Evolutionary conservation across 1,140 invertebrate species (phyloP).

Genomic region (Drosophila takahashii): DNA sequence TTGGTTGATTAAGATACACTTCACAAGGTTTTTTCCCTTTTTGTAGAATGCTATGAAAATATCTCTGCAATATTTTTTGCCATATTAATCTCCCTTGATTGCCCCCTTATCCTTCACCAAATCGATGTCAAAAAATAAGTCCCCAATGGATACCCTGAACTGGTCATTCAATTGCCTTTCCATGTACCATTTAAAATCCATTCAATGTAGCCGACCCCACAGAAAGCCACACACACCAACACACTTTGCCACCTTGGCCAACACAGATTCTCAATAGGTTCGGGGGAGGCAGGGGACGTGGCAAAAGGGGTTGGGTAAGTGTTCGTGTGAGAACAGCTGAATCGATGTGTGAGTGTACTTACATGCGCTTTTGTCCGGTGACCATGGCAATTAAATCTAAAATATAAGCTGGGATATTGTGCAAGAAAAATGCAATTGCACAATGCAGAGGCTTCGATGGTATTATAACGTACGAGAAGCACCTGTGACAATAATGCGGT

Average conservation of each 20-base stretch:
- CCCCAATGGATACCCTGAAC: constrained; percentile 12
- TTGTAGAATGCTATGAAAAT: no score
- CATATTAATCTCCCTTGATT: neutral
- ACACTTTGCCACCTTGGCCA: constrained; percentile 43
- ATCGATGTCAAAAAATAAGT: neutral
- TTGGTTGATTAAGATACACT: no score
- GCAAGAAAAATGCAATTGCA: constrained; percentile 85
- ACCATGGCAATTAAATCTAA: constrained; percentile 86
- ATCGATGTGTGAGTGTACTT: constrained; percentile 70
- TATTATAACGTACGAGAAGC: constrained; percentile 85
- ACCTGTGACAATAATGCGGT: constrained; percentile 84
- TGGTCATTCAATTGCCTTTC: constrained; percentile 71
- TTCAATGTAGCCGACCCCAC: constrained; percentile 63
- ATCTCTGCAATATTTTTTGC: neutral
- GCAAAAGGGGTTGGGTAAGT: neutral
- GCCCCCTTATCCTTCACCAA: neutral
- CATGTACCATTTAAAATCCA: constrained; percentile 75
- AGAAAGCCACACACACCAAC: constrained; percentile 53
- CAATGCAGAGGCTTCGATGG: constrained; percentile 84
- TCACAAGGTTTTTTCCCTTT: no score
- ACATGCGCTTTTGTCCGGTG: constrained; percentile 88
- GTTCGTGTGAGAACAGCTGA: constrained; percentile 17
- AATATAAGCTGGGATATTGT: constrained; percentile 87
- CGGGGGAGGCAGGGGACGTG: neutral
- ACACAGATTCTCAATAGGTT: constrained; percentile 45